Percentiles rank a stretch among this genome's conserved stretches.
Evolutionary conservation across 2,797 vertebrate genomes (phyloP).

Genomic region (Falco berigora): DNA sequence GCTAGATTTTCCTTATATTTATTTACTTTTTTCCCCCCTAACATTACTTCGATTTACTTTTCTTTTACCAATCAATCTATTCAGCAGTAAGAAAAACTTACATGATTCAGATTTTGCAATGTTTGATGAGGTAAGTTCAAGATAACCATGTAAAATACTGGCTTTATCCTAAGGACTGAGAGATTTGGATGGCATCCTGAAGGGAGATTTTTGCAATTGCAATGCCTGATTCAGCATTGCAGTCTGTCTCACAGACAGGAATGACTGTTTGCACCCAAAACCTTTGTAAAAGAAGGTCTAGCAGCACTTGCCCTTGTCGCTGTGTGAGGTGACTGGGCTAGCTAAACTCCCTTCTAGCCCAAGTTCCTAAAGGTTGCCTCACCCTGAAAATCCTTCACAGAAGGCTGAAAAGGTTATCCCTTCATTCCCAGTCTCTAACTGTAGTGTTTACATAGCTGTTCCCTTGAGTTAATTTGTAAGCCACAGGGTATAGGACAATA

Average conservation of each 20-base stretch:
- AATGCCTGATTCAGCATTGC: neutral
- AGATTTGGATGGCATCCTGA: neutral
- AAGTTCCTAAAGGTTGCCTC: neutral
- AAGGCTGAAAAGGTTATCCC: neutral
- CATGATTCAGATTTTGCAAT: neutral
- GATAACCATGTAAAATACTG: neutral
- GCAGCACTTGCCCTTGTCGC: fast-evolving
- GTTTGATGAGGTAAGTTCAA: neutral
- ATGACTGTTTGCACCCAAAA: neutral
- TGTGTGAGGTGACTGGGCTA: fast-evolving
- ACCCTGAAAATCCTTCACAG: neutral
- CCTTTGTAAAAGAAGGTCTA: neutral
- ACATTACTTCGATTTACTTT: neutral
- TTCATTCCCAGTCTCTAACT: neutral
- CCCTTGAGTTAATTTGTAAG: neutral
- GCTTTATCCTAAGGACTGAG: neutral
- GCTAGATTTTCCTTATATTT: neutral
- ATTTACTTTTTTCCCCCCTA: neutral
- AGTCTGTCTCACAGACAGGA: neutral
- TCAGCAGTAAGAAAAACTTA: neutral
- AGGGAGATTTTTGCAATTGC: neutral
- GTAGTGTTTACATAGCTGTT: neutral
- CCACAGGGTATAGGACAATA: neutral
- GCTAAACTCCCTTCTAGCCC: neutral
- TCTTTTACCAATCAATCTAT: neutral